Evolutionary conservation across 2,797 vertebrate genomes (phyloP), one percentile per base, ranked within the genome.

Genomic region (Salarias fasciatus): DNA sequence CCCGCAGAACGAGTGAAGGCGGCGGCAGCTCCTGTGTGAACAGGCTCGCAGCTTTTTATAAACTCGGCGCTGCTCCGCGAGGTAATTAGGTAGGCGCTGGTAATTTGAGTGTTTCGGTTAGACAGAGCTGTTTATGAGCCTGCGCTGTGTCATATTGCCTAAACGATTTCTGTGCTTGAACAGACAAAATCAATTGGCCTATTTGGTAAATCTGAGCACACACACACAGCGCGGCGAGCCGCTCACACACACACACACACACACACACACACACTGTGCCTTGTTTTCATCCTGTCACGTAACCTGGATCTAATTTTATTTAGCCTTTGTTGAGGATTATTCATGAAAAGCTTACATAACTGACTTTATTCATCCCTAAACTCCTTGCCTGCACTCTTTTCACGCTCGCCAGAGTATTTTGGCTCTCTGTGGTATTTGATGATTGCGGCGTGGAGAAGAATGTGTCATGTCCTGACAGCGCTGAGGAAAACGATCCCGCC

Each of bases 401-500:
- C 63, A 50, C 36, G 9, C 40, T 74, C 63, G 49, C 41, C 48
- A 31, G 28, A 63, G 47, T 47, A 24, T 38, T 63, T 53, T 62
- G 46, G 35, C 67, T 60, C 69, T 78, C 78, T 75, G 61, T 79
- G 86, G 86, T 81, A 85, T 89, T 88, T 36, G 11, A 70, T 84
- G 81, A 86, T 88, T 86, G 79, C 73, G 78, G 77, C 61, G 53
- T 77, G 42, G 48, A 75, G 69, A 75, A 77, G 80, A 79, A 86
- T 80, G 73, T 79, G 63, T 87, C 76, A 56, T 76, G 82, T 79
- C 76, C 71, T 79, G 83, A 86, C 89, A 87, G 72, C 44, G 3
- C 77, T 74, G 65, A 10, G 45, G 61, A 64, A 72, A 74, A 57
- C 44, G 1, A 63, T 63, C 62, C 55, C 30, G 48, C 75, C 48